These are phyloP conservation scores for Crotalus helleri DNA, from an alignment of 2,113 vertebrate genomes.

Conservation along the genomic window DNA sequence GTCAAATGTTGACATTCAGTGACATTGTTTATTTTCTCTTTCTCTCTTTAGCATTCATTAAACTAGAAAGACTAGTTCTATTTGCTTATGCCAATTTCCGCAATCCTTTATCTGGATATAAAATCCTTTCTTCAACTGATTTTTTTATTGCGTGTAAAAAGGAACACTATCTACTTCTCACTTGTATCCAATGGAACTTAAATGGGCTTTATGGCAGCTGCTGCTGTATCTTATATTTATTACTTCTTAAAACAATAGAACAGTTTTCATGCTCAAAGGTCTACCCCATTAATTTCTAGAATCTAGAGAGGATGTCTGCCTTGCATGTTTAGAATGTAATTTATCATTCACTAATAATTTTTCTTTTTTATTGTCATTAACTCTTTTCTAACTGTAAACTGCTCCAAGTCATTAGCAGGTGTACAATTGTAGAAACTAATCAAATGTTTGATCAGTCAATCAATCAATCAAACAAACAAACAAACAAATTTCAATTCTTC, in stretches of 20 bases:
- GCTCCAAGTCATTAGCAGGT: not conserved
- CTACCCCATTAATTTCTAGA: not conserved
- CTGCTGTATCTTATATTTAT: not conserved
- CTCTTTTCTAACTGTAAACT: not conserved
- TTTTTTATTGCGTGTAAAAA: not conserved
- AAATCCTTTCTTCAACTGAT: not conserved
- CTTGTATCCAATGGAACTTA: not conserved
- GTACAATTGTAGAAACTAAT: not conserved
- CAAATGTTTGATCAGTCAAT: not conserved
- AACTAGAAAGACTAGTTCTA: not conserved
- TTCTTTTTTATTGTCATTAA: not conserved
- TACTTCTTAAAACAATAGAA: not conserved
- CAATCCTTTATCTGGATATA: not conserved
- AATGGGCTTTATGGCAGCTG: not conserved
- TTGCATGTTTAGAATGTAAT: not conserved
- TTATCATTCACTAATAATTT: not conserved
- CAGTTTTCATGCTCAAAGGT: not conserved
- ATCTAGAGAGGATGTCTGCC: not conserved
- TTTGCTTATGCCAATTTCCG: not conserved
- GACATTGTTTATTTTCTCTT: constrained; percentile 20
- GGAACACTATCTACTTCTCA: not conserved
- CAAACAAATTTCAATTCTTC: not conserved
- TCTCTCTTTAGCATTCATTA: constrained; percentile 17
- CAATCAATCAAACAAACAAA: not conserved
- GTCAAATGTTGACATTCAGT: not conserved